phyloP scores from a whole-genome alignment of 1,140 invertebrate genomes.

The Diachasma alloeum region DNA sequence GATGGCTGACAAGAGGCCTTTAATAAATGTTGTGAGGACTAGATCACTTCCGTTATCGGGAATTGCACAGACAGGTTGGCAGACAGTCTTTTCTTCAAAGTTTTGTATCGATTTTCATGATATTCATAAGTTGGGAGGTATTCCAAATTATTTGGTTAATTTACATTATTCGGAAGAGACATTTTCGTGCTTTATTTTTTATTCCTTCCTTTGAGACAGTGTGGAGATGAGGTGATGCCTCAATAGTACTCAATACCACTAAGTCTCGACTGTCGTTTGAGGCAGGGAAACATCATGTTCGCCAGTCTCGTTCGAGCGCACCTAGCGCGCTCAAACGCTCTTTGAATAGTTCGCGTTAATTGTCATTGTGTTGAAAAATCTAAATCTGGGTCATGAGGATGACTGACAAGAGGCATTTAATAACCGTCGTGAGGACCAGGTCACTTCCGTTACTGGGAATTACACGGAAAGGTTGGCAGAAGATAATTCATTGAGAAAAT shows the following conservation, averaged over 20 bases:
- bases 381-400: background rate
- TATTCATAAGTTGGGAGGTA: background rate
- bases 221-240: too few relatives aligned
- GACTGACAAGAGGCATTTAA: constrained; percentile 7
- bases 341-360: background rate
- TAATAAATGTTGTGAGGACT: constrained; percentile 21
- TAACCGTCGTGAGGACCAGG: constrained; percentile 20
- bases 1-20: background rate
- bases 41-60: constrained; percentile 18
- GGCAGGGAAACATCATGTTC: too few relatives aligned
- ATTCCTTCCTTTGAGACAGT: too few relatives aligned
- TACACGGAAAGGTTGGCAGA: constrained; percentile 17
- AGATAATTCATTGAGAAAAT: too few relatives aligned
- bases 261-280: too few relatives aligned
- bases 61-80: constrained; percentile 23
- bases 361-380: background rate
- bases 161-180: too few relatives aligned
- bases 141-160: too few relatives aligned
- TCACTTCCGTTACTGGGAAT: constrained; percentile 25
- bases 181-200: too few relatives aligned
- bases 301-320: background rate
- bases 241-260: too few relatives aligned
- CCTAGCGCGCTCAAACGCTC: background rate
- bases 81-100: background rate
- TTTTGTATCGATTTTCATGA: background rate